Evolutionary conservation across 2,797 vertebrate species (phyloP), one percentile per base, ranked within the genome.

Genomic region (Halcyon badia): DNA sequence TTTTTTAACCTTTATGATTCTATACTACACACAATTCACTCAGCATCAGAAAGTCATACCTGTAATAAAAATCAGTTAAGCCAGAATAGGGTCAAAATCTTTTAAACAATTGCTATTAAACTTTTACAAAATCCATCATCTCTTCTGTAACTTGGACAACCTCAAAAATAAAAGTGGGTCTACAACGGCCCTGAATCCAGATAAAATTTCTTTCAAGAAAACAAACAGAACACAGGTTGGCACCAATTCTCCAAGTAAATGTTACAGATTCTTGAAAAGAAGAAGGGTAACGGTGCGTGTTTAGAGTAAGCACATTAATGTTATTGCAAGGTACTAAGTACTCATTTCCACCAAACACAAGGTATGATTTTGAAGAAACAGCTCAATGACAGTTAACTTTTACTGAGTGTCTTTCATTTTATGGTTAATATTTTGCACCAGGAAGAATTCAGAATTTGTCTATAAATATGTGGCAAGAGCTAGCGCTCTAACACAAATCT

Each of bases 91-190:
- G 28, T 61, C 14, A 61, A 71, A 71, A 82, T 42, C 15, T 48
- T 75, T 81, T 66, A 79, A 89, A 64, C 60, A 94, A 92, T 81
- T 81, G 64, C 65, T 61, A 48, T 31, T 75, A 87, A 76, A 42
- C 61, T 90, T 90, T 86, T 42, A 78, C 14, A 75, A 95, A 94
- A 84, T 64, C 26, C 14, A 68, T 22, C 25, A 60, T 19, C 49
- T 84, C 37, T 61, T 75, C 25, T 8, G 25, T 24, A 73, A 35
- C 61, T 89, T 14, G 57, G 28, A 5, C 61, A 87, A 44, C 16
- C 15, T 71, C n/a, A 81, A 42, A 88, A 66, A 72, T n/a, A 60
- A 58, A 78, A 83, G 44, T 2, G 21, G 4, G 28, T 33, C 39
- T 19, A 30, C 19, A 68, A 44, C 22, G 0, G 0, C 11, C 30